Conservation (phyloP, 2,888 invertebrate genomes). For the Prosapia bicincta region DNA sequence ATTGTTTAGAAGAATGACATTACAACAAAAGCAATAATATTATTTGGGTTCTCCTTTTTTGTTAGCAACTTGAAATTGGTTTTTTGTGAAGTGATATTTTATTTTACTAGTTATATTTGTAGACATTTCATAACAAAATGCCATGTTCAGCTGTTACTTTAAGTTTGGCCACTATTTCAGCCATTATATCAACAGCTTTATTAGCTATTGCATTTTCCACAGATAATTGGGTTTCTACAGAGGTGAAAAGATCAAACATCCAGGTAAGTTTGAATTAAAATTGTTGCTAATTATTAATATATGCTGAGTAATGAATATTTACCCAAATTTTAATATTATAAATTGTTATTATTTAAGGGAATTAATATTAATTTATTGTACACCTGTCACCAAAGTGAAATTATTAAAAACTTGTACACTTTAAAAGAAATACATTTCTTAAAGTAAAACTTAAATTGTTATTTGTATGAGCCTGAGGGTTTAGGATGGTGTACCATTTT, state of each 20-base stretch:
- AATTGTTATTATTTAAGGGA: too few relatives aligned
- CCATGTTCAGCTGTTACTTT: slow-evolving; percentile 93
- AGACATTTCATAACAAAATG: neutral
- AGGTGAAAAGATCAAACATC: slow-evolving; percentile 84
- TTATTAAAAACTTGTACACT: too few relatives aligned
- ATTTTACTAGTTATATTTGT: neutral
- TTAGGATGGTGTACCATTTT: too few relatives aligned
- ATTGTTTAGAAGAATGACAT: neutral
- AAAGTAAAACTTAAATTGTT: too few relatives aligned
- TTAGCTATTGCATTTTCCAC: slow-evolving; percentile 93
- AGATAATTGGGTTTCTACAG: slow-evolving; percentile 95
- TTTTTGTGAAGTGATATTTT: neutral
- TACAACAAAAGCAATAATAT: neutral
- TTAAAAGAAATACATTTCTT: too few relatives aligned
- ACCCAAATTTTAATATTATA: too few relatives aligned
- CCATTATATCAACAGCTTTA: slow-evolving; percentile 89
- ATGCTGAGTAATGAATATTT: too few relatives aligned
- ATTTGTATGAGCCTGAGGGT: too few relatives aligned
- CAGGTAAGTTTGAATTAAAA: slow-evolving; percentile 59
- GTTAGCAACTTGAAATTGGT: neutral
- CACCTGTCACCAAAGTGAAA: too few relatives aligned
- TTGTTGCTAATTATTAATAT: too few relatives aligned
- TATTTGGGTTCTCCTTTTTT: neutral
- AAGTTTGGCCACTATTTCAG: slow-evolving; percentile 93
- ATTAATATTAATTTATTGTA: too few relatives aligned